phyloP scores from a whole-genome alignment of 2,113 vertebrate genomes.

The Hippocampus mohnikei region DNA sequence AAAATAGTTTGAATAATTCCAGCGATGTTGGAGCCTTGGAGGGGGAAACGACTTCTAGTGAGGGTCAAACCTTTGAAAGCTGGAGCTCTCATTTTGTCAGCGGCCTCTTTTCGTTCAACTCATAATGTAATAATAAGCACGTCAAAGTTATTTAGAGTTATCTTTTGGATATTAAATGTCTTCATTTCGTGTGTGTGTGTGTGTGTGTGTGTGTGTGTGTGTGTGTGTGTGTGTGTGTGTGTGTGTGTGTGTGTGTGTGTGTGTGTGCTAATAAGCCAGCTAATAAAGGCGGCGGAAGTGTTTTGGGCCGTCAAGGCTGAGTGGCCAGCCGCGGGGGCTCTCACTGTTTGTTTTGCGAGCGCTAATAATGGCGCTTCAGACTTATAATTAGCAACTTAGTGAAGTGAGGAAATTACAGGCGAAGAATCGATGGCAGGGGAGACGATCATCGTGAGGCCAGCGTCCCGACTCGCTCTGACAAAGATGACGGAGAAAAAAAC shows the following conservation, averaged over 20 bases:
- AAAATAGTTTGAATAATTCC: not conserved
- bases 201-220: slow-evolving; percentile 56
- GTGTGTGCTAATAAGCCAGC: slow-evolving; percentile 65
- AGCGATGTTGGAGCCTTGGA: not conserved
- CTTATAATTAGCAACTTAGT: slow-evolving; percentile 72
- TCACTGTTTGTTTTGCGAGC: slow-evolving; percentile 65
- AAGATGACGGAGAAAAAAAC: slow-evolving; percentile 5
- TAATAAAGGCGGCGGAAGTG: slow-evolving; percentile 62
- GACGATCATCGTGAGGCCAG: slow-evolving; percentile 51
- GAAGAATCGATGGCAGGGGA: slow-evolving; percentile 63
- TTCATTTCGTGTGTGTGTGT: slow-evolving; percentile 30
- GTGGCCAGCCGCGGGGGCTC: slow-evolving; percentile 59
- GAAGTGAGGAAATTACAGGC: slow-evolving; percentile 68
- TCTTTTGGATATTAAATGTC: slow-evolving; percentile 58
- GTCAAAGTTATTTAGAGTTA: slow-evolving; percentile 51
- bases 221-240: slow-evolving; percentile 18
- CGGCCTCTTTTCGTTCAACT: slow-evolving; percentile 19
- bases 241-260: slow-evolving; percentile 46
- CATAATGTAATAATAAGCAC: slow-evolving; percentile 45
- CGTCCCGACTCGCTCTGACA: slow-evolving; percentile 32
- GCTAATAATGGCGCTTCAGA: slow-evolving; percentile 63
- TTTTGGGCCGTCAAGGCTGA: slow-evolving; percentile 65
- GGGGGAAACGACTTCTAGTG: slow-evolving; percentile 17
- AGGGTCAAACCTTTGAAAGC: slow-evolving; percentile 31
- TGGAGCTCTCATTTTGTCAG: slow-evolving; percentile 32